A percentile compares a stretch with the other conserved stretches of the same genome.
Evolutionary conservation across 2,113 vertebrate genomes (phyloP).

Genomic region (Pterophyllum scalare): DNA sequence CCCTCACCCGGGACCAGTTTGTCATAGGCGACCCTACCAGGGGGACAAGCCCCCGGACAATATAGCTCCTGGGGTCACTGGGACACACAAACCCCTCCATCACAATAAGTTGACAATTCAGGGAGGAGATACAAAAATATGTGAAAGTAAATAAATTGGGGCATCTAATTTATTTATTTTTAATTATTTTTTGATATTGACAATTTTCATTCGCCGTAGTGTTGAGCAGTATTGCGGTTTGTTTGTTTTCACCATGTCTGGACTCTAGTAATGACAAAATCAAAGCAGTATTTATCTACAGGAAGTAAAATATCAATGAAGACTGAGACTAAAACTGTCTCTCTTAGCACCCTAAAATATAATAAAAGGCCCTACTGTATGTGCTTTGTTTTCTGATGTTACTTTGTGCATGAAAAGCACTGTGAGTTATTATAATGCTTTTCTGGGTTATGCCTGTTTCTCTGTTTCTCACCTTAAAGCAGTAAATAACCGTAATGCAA

Average conservation of each 20-base stretch:
- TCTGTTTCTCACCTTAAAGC: not conserved
- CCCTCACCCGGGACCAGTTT: too few relatives aligned
- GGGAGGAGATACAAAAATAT: not conserved
- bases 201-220: not conserved
- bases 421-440: not conserved
- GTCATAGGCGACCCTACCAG: too few relatives aligned
- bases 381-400: not conserved
- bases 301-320: not conserved
- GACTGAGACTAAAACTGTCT: not conserved
- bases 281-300: not conserved
- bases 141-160: not conserved
- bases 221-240: not conserved
- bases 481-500: not conserved
- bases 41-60: too few relatives aligned
- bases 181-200: fast-evolving
- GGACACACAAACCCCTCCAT: too few relatives aligned
- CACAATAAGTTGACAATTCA: too few relatives aligned
- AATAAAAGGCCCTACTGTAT: fast-evolving
- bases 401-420: not conserved
- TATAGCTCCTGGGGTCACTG: too few relatives aligned
- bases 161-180: fast-evolving
- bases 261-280: not conserved
- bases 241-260: not conserved
- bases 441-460: not conserved
- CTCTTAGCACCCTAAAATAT: not conserved